These are phyloP conservation scores for Saccostrea glomerata DNA, from an alignment of 1,140 invertebrate species.

Conservation along the genomic window DNA sequence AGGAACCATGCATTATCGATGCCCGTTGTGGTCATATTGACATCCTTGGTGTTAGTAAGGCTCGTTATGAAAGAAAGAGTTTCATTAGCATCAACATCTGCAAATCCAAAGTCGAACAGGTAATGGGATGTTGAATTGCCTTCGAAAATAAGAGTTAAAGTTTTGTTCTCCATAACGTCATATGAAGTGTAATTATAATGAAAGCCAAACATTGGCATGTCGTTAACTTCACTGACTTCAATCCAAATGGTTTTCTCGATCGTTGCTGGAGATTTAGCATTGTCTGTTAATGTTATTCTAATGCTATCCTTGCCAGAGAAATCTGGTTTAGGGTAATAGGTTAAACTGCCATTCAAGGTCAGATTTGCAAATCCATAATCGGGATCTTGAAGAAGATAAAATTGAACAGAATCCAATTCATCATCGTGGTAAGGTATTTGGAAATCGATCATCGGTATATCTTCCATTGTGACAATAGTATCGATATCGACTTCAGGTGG, in stretches of 20 bases:
- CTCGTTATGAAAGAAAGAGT: background rate
- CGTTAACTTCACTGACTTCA: background rate
- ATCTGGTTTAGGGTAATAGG: background rate
- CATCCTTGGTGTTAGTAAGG: background rate
- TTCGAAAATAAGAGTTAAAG: background rate
- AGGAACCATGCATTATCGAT: background rate
- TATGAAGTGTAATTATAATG: background rate
- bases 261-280: background rate
- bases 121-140: conserved; percentile 19
- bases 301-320: background rate
- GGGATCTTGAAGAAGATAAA: background rate
- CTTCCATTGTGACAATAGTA: background rate
- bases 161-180: conserved; percentile 4
- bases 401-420: background rate
- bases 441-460: background rate
- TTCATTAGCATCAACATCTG: conserved; percentile 31
- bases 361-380: background rate
- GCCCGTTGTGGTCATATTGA: background rate
- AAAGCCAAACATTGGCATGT: background rate
- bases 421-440: conserved; percentile 17
- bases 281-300: background rate
- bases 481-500: conserved; percentile 12
- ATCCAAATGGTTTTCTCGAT: background rate
- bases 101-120: background rate
- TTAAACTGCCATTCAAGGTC: background rate